Base-by-base conservation (phyloP, 2,113 vertebrate species). In the Tinamus guttatus region DNA sequence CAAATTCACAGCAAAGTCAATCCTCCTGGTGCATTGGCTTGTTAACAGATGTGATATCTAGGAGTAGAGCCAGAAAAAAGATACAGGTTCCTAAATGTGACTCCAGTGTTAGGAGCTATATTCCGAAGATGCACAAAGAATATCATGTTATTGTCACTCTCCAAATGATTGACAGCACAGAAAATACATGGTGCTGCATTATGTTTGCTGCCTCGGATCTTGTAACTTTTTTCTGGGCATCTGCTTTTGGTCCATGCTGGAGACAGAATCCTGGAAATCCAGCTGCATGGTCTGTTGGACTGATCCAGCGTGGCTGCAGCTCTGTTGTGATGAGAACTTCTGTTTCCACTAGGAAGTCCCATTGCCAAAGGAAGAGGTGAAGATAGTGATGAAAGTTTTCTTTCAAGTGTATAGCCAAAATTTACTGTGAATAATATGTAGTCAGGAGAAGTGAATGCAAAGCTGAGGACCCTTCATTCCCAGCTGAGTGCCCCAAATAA, bases 1-100 rank as follows among this genome's bases (percentile, higher is more conserved):
- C 82, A 59, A 83, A 64, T 25, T 65, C 13, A 63, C 28, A 47
- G 3, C 13, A 70, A 14, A 81, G 67, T n/a, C 6, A 56, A 13
- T 11, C 17, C 14, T 12, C 17, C 9, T 45, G 13, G 11, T 25
- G 7, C 0, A 0, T 15, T 54, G 5, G 22, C 12, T 79, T 71
- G 18, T 6, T 32, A 60, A 51, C 21, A 71, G 27, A 7, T 30
- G 0, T 30, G 8, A 7, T 62, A 28, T 15, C 4, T 40, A 67
- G 22, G 7, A 78, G 4, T 5, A 62, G 40, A 21, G 4, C 19
- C 45, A 62, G n/a, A 11, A 30, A 83, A 85, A 85, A 3, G 38
- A 68, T 59, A 54, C 49, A 49, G 7, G 3, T 59, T 63, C 5
- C 12, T 79, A 71, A 71, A 67, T 2, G 11, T 22, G 59, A 67